These are phyloP conservation scores for Conchocele bisecta DNA, from an alignment of 2,888 invertebrate genomes.

Conservation along the genomic window DNA sequence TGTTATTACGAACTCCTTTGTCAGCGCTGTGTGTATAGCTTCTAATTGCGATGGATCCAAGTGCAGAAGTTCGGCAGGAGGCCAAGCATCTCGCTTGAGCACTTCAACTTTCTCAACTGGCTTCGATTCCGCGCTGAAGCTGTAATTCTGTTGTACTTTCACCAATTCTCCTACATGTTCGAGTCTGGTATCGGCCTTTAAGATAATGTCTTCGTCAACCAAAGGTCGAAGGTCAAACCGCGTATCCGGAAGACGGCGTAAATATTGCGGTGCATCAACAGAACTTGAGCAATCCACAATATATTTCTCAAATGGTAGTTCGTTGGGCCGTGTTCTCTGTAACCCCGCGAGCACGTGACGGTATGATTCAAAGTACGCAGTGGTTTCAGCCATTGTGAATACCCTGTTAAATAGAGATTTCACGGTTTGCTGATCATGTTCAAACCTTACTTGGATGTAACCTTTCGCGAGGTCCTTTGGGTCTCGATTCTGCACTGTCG, in stretches of 20 bases:
- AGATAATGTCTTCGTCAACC: constrained; percentile 53
- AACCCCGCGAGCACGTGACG: constrained; percentile 89
- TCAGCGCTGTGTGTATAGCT: constrained; percentile 76
- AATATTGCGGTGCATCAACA: constrained; percentile 65
- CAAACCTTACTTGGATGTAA: constrained; percentile 68
- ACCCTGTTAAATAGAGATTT: constrained; percentile 23
- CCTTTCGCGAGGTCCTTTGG: constrained; percentile 65
- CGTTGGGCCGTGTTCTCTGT: constrained; percentile 84
- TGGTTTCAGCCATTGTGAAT: constrained; percentile 89
- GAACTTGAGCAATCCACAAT: constrained; percentile 63
- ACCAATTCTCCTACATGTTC: constrained; percentile 35
- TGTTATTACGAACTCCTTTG: constrained; percentile 78
- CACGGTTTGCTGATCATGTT: constrained; percentile 33
- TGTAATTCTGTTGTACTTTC: constrained; percentile 9
- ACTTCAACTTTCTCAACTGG: constrained; percentile 35
- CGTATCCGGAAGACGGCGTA: constrained; percentile 31
- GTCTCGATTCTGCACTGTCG: constrained; percentile 84
- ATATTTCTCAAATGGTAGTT: constrained; percentile 69
- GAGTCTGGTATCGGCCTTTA: constrained; percentile 43
- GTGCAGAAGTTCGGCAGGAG: constrained; percentile 64
- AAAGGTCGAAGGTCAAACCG: constrained; percentile 64
- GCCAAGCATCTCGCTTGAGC: constrained; percentile 39
- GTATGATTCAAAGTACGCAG: constrained; percentile 92
- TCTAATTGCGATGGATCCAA: constrained; percentile 77
- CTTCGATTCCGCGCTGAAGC: constrained; percentile 36